Percentiles rank a stretch among this genome's conserved stretches.
Conservation (phyloP, 53 echinoderm and acorn worm genomes). For the Crossaster papposus region DNA sequence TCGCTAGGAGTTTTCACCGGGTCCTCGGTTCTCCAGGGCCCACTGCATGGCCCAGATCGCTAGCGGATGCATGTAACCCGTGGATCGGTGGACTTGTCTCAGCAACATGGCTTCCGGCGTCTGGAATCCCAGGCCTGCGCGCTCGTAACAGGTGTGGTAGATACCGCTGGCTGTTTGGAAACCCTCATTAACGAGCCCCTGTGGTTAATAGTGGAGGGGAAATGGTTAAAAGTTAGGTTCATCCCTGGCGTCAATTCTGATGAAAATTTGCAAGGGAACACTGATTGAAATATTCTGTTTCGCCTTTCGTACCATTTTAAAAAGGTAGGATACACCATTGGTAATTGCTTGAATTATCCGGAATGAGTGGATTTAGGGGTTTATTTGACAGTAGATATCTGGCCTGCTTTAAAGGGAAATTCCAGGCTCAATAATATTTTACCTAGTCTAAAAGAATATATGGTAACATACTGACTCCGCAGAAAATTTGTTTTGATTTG, state of each 20-base stretch:
- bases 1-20: constrained; percentile 1
- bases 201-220: neutral
- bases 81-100: constrained; percentile 79
- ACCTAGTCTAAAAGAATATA: no score
- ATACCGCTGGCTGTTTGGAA: constrained; percentile 90
- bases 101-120: constrained; percentile 90
- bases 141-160: constrained; percentile 80
- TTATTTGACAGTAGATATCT: no score
- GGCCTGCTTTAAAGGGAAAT: no score
- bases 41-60: constrained; percentile 99
- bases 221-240: neutral
- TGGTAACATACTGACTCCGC: no score
- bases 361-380: no score
- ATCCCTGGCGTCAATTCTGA: neutral
- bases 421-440: no score
- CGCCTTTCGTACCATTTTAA: no score
- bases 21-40: constrained; percentile 81
- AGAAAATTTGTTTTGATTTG: no score
- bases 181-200: constrained; percentile 89
- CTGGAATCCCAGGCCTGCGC: constrained; percentile 88
- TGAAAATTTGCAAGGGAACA: no score
- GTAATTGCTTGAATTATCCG: no score
- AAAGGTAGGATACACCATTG: no score
- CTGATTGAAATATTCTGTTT: no score
- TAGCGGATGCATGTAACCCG: constrained; percentile 97